These are phyloP conservation scores for Chaitophorus viminalis DNA, from an alignment of 2,888 invertebrate genomes.

Conservation along the genomic window DNA sequence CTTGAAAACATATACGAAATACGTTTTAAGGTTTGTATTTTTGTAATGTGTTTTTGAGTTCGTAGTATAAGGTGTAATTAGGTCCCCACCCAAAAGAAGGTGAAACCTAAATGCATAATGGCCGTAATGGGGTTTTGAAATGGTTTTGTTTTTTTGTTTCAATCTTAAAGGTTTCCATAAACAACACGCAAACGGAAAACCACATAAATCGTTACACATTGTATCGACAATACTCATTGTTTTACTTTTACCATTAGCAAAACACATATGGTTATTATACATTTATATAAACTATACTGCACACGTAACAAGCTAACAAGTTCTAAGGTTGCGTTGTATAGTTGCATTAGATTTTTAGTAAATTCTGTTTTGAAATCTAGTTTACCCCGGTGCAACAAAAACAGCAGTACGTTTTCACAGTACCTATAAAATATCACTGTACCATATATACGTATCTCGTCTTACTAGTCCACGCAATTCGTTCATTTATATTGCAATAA, in stretches of 20 bases:
- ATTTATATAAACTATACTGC: constrained; percentile 1
- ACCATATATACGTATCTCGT: neutral
- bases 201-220: constrained; percentile 19
- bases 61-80: constrained; percentile 26
- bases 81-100: constrained; percentile 38
- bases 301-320: neutral
- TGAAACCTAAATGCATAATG: constrained; percentile 40
- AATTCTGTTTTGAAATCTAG: constrained; percentile 30
- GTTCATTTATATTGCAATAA: constrained; percentile 16
- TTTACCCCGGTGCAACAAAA: constrained; percentile 22
- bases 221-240: constrained; percentile 33
- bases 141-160: constrained; percentile 15
- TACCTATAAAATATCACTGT: neutral
- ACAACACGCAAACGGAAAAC: constrained; percentile 24
- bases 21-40: constrained; percentile 29
- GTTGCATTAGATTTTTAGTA: neutral
- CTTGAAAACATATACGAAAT: constrained; percentile 29
- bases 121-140: constrained; percentile 34
- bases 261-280: neutral
- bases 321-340: constrained; percentile 8
- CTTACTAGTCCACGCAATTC: neutral
- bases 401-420: neutral
- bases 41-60: constrained; percentile 19
- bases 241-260: neutral
- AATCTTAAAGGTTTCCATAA: constrained; percentile 20